Conservation (phyloP, 2,888 invertebrate genomes). For the Noctua fimbriata region DNA sequence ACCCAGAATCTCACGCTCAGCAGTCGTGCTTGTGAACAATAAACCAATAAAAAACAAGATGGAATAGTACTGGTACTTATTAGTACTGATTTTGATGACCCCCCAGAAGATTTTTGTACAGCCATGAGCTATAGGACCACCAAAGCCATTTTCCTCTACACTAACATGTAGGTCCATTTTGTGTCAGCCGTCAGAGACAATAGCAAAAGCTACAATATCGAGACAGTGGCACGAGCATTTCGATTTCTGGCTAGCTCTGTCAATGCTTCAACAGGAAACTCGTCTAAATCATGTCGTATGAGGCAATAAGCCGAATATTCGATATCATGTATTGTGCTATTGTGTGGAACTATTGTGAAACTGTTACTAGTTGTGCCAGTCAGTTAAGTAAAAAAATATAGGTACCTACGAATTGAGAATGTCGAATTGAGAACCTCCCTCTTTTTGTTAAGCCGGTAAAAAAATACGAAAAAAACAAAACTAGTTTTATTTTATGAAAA, state of each 20-base stretch:
- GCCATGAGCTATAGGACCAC: no score
- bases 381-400: background rate
- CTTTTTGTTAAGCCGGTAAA: background rate
- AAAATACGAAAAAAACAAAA: background rate
- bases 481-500: background rate
- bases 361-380: background rate
- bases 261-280: conserved; percentile 2
- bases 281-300: background rate
- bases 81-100: background rate
- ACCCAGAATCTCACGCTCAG: background rate
- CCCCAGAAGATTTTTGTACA: background rate
- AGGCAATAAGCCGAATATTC: conserved; percentile 8
- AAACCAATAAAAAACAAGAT: background rate
- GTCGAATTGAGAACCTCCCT: background rate
- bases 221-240: conserved; percentile 9
- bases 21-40: background rate
- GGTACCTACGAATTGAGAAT: background rate
- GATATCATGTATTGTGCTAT: background rate
- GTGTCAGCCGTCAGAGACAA: conserved; percentile 19
- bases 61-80: background rate
- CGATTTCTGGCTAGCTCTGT: background rate
- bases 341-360: background rate
- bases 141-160: background rate
- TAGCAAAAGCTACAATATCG: conserved; percentile 8
- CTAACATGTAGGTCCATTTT: background rate